Percentiles rank a stretch among this genome's conserved stretches.
Evolutionary conservation across 2,113 vertebrate species (phyloP).

Genomic region (Oceanites oceanicus): DNA sequence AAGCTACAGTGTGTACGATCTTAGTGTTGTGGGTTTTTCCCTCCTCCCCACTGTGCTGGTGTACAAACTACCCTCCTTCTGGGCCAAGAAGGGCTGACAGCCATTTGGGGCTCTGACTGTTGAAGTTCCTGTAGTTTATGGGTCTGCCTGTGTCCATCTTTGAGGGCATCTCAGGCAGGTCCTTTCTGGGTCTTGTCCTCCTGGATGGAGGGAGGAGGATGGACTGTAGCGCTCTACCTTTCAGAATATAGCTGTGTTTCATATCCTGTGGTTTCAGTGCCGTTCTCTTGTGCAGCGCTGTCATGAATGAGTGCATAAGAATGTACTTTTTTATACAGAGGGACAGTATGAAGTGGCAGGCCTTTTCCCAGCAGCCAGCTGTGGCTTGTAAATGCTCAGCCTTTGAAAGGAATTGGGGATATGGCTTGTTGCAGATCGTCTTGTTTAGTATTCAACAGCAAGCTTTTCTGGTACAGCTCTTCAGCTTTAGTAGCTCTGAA

Average conservation of each 20-base stretch:
- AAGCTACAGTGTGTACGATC: background rate
- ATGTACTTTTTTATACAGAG: background rate
- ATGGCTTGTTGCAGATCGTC: background rate
- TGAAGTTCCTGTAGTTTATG: background rate
- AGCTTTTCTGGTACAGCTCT: constrained; percentile 19
- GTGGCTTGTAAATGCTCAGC: background rate
- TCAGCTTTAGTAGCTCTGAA: constrained; percentile 36
- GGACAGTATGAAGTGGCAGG: background rate
- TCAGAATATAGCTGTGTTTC: background rate
- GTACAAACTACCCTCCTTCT: background rate
- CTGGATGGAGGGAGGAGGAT: background rate
- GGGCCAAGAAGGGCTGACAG: background rate
- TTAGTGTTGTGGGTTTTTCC: background rate
- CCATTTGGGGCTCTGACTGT: background rate
- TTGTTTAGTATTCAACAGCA: background rate
- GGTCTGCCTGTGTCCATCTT: background rate
- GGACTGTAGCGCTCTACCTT: background rate
- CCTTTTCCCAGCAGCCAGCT: constrained; percentile 10
- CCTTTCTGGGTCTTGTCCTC: background rate
- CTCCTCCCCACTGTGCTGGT: background rate
- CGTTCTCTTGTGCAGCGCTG: background rate
- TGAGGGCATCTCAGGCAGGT: background rate
- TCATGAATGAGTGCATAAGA: background rate
- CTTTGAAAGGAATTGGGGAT: background rate
- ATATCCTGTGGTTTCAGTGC: background rate